phyloP scores from a whole-genome alignment of 2,797 vertebrate genomes.

The Psittacula echo region DNA sequence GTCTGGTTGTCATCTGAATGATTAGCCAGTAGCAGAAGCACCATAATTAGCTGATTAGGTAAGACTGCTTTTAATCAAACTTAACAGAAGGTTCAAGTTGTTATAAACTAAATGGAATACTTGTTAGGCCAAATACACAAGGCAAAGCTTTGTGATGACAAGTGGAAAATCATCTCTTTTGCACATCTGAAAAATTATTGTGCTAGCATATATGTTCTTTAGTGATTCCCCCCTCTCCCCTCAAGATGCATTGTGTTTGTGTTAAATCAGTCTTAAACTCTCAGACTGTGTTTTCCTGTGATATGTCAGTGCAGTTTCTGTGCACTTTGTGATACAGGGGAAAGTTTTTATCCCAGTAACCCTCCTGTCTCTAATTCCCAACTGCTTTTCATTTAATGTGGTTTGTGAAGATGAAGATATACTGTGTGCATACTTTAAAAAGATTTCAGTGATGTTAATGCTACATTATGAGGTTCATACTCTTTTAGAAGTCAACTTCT shows the following conservation, averaged over 20 bases:
- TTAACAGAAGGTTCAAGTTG: background rate
- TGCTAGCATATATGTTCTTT: background rate
- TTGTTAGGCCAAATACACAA: background rate
- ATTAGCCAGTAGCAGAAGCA: background rate
- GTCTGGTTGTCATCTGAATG: background rate
- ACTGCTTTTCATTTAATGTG: background rate
- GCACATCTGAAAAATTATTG: background rate
- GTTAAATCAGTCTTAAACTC: background rate
- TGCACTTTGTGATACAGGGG: background rate
- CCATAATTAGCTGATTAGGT: background rate
- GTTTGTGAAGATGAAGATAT: background rate
- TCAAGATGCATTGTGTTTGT: background rate
- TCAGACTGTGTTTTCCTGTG: background rate
- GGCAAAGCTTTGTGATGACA: background rate
- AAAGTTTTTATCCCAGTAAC: background rate
- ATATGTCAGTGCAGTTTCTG: background rate
- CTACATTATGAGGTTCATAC: background rate
- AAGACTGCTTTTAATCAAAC: slow-evolving; percentile 10
- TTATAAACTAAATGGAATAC: background rate
- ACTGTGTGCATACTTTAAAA: background rate
- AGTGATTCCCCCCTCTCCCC: background rate
- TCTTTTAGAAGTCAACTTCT: background rate
- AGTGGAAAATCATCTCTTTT: background rate
- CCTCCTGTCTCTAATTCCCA: background rate
- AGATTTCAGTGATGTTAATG: background rate